phyloP scores from a whole-genome alignment of 2,797 vertebrate species.

The Falco berigora region DNA sequence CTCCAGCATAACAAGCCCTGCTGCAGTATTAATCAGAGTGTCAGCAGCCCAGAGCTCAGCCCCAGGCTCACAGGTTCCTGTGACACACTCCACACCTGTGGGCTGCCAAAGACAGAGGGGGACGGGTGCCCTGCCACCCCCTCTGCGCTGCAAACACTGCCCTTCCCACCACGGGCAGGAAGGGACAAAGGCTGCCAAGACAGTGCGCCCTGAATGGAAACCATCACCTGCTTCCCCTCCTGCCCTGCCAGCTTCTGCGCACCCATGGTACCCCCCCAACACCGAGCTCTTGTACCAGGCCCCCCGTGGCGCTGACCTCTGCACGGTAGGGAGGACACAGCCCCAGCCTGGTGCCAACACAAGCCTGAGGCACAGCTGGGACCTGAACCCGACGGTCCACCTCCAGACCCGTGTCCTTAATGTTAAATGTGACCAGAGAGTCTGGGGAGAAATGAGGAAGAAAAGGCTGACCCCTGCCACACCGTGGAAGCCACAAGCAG shows the following conservation, averaged over 20 bases:
- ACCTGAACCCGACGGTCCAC: background rate
- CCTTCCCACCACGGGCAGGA: background rate
- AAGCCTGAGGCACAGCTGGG: background rate
- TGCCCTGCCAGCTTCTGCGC: background rate
- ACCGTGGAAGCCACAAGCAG: background rate
- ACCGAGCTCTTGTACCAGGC: background rate
- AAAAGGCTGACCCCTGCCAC: background rate
- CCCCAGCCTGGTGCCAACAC: background rate
- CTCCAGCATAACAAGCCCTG: constrained; percentile 18
- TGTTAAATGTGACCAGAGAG: background rate
- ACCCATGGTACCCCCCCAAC: too few species aligned
- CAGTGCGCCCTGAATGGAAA: background rate
- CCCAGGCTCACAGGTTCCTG: fast-evolving
- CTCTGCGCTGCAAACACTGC: background rate
- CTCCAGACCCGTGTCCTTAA: background rate
- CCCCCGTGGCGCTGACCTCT: fast-evolving
- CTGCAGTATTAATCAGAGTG: constrained; percentile 32
- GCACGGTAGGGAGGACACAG: fast-evolving
- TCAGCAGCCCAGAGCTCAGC: background rate
- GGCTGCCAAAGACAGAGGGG: background rate
- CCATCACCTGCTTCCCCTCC: background rate
- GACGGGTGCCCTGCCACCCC: background rate
- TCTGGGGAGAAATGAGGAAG: background rate
- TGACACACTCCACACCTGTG: background rate
- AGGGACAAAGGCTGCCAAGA: background rate